phyloP scores from a whole-genome alignment of 2,888 invertebrate species.

The Sinopyrophorus schimmeli region DNA sequence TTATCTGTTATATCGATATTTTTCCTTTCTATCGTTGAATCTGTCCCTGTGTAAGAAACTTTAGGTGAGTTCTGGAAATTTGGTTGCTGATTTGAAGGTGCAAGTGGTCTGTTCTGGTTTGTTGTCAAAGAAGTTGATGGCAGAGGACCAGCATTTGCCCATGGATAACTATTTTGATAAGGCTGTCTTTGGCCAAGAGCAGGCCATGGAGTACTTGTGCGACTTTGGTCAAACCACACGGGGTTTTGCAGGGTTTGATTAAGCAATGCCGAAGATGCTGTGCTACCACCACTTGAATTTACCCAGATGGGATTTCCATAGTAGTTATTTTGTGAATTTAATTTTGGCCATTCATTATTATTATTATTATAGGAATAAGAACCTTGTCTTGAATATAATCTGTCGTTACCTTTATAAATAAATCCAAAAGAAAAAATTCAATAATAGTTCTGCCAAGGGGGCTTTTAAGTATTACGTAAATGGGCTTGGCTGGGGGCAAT shows the following conservation, averaged over 20 bases:
- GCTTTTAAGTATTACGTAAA: no score
- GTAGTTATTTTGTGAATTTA: constrained; percentile 18
- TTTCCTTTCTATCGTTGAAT: background rate
- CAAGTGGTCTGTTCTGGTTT: no score
- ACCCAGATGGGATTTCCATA: constrained; percentile 8
- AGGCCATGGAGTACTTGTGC: constrained; percentile 33
- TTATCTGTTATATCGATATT: constrained; percentile 37
- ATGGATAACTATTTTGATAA: constrained; percentile 6
- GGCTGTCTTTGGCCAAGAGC: constrained; percentile 20
- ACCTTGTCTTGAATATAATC: no score
- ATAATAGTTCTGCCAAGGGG: no score
- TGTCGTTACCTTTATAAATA: no score
- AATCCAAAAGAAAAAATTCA: no score
- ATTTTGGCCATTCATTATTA: constrained; percentile 21
- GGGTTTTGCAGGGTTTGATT: constrained; percentile 2
- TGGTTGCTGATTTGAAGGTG: no score
- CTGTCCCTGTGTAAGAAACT: constrained; percentile 1
- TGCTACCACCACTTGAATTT: constrained; percentile 1
- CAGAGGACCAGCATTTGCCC: no score
- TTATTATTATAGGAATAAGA: background rate
- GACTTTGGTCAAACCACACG: constrained; percentile 5
- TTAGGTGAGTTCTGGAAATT: background rate
- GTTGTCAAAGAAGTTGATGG: no score
- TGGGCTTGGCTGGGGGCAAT: no score
- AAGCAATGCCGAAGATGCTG: constrained; percentile 42